A percentile compares a stretch with the other conserved stretches of the same genome.
These are phyloP conservation scores for Stictocephala bisonia DNA, from an alignment of 2,888 invertebrate species.

Conservation along the genomic window DNA sequence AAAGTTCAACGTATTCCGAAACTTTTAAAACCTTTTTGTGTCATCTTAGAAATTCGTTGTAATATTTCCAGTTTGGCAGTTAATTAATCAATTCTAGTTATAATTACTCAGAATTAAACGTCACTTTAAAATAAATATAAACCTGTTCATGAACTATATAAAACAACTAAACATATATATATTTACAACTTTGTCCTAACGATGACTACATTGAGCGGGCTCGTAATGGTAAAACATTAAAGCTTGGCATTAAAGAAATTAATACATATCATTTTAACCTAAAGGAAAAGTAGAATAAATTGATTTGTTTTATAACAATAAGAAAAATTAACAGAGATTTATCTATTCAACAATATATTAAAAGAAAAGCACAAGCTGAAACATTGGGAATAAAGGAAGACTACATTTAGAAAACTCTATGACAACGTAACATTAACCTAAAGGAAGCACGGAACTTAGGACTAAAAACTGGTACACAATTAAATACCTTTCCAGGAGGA, in stretches of 20 bases:
- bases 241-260: background rate
- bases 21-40: too few relatives aligned
- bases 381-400: too few relatives aligned
- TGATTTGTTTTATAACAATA: background rate
- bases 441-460: slow-evolving; percentile 34
- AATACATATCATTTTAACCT: background rate
- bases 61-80: slow-evolving; percentile 30
- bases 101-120: slow-evolving; percentile 21
- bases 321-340: background rate
- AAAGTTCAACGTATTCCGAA: background rate
- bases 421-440: slow-evolving; percentile 23
- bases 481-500: too few relatives aligned
- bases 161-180: slow-evolving; percentile 24
- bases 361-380: too few relatives aligned
- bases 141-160: slow-evolving; percentile 14
- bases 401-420: background rate
- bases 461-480: too few relatives aligned
- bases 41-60: slow-evolving; percentile 10
- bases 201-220: slow-evolving; percentile 34
- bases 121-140: slow-evolving; percentile 34
- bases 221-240: slow-evolving; percentile 31
- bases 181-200: slow-evolving; percentile 37
- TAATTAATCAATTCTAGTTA: background rate
- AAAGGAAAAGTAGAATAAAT: background rate
- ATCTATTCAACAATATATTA: background rate